Evolutionary conservation across 2,888 invertebrate genomes (phyloP), one percentile per base, ranked within the genome.

Genomic region (Cactoblastis cactorum): DNA sequence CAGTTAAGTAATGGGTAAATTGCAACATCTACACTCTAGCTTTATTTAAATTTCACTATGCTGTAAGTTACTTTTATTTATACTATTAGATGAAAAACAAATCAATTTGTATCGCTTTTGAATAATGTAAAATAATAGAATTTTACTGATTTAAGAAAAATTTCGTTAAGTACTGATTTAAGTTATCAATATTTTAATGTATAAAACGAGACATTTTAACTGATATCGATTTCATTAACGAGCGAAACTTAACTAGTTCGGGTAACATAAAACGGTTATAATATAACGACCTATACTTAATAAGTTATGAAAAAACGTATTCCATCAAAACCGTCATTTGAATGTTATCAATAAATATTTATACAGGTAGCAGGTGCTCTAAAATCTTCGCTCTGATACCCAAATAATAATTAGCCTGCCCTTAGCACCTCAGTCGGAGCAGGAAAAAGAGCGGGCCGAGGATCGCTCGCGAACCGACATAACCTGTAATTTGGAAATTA

Each of bases 401-500:
- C 89, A 86, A 89, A 89, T 85, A 88, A 85, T 88, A 87, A 89
- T 88, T 88, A 88, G 85, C 77, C 86, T 84, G 83, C 85, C 88
- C 87, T 89, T 89, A 87, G 88, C 88, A 89, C 88, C 89, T 88
- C 81, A 74, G 82, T 77, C 80, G 80, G 81, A 75, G 76, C 4
- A 71, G 79, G 81, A 83, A 86, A 86, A 87, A 86, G 83, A 80
- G 62, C 71, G 72, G 70, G 71, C 63, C 77, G 79, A 75, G 71
- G 69, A 80, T 80, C 80, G 80, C 82, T 80, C 80, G 86, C 86
- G 77, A 86, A 86, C 85, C 77, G 74, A 80, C 85, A 80, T 76
- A 88, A 87, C 89, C 88, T 87, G 82, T 88, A 89, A 89, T 88
- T 89, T 88, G 87, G 87, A 89, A 89, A 88, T 89, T 88, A 88